These are phyloP conservation scores for Phocides pigmalion DNA, from an alignment of 1,140 invertebrate species.

Conservation along the genomic window DNA sequence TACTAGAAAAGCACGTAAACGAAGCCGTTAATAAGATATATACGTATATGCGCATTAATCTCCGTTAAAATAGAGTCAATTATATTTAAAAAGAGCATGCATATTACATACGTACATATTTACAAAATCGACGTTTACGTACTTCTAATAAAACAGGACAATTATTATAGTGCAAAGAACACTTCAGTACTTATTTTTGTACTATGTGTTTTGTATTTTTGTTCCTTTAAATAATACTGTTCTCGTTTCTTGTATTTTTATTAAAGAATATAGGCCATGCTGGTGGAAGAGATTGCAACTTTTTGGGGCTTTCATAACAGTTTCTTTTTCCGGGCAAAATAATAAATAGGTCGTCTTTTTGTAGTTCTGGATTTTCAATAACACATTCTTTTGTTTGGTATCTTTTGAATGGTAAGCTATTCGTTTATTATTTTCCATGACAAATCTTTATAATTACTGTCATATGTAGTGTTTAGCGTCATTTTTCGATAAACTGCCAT, in stretches of 20 bases:
- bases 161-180: background rate
- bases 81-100: background rate
- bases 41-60: too few relatives aligned
- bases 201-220: background rate
- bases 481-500: too few relatives aligned
- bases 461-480: too few relatives aligned
- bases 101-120: background rate
- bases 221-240: background rate
- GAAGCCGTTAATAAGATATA: too few relatives aligned
- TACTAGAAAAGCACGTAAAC: too few relatives aligned
- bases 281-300: background rate
- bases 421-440: too few relatives aligned
- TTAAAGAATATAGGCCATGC: background rate
- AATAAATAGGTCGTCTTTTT: background rate
- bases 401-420: too few relatives aligned
- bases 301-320: background rate
- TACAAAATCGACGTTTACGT: too few relatives aligned
- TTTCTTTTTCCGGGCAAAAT: background rate
- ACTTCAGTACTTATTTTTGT: background rate
- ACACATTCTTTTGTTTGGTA: too few relatives aligned
- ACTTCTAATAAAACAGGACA: background rate
- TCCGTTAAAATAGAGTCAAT: background rate
- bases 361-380: background rate
- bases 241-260: background rate
- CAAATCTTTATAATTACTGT: too few relatives aligned